Conservation (phyloP, 1,140 invertebrate genomes). For the Hylyphantes graminicola region DNA sequence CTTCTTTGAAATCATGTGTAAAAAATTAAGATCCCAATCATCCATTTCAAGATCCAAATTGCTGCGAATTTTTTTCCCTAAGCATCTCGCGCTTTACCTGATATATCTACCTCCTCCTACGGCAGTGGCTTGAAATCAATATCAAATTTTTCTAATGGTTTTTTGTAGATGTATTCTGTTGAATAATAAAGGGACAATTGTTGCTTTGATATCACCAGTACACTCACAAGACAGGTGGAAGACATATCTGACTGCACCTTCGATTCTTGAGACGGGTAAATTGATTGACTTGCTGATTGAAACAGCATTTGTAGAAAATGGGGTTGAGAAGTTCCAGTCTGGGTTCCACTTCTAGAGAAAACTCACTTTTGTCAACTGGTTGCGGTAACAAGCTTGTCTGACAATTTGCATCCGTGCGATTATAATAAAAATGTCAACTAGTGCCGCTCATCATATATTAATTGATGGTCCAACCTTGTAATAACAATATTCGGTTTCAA, state of each 20-base stretch:
- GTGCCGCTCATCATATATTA: constrained; percentile 67
- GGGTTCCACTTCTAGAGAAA: constrained; percentile 69
- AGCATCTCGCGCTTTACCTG: constrained; percentile 80
- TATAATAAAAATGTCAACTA: constrained; percentile 54
- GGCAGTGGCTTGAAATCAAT: constrained; percentile 72
- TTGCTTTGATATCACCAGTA: not conserved
- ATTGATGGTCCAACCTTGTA: constrained; percentile 73
- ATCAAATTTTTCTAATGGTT: constrained; percentile 77
- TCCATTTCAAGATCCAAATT: constrained; percentile 91
- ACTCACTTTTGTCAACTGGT: constrained; percentile 9
- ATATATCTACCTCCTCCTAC: constrained; percentile 86
- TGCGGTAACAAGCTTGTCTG: constrained; percentile 56
- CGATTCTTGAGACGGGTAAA: constrained; percentile 79
- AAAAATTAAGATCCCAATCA: constrained; percentile 87
- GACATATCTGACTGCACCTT: constrained; percentile 83
- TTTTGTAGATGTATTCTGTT: constrained; percentile 84
- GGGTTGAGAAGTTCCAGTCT: constrained; percentile 92
- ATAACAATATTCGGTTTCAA: constrained; percentile 82
- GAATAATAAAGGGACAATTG: constrained; percentile 72
- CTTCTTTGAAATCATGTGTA: constrained; percentile 81
- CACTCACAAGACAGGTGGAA: constrained; percentile 69
- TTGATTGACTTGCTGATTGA: constrained; percentile 90
- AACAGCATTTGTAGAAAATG: constrained; percentile 94
- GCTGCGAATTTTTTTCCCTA: constrained; percentile 84
- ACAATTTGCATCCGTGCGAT: constrained; percentile 50